phyloP scores from a whole-genome alignment of 2,113 vertebrate species.

The Sigmodon hispidus region DNA sequence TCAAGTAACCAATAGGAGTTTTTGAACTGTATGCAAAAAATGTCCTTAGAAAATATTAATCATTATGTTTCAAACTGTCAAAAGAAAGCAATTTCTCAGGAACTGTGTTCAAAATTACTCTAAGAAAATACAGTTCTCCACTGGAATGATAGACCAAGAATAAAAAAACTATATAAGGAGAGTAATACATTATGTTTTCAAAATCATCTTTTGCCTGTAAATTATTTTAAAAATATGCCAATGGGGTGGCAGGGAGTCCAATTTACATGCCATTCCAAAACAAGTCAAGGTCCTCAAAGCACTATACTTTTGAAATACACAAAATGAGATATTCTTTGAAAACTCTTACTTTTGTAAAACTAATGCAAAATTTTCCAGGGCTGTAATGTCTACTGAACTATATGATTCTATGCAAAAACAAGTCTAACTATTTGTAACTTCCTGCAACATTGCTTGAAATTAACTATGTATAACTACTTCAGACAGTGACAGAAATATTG shows the following conservation, averaged over 20 bases:
- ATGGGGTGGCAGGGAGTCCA: background rate
- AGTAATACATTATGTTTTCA: background rate
- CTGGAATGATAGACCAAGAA: background rate
- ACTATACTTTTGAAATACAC: constrained; percentile 25
- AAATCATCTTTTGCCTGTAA: constrained; percentile 33
- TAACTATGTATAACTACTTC: background rate
- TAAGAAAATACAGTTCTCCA: background rate
- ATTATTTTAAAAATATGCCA: constrained; percentile 31
- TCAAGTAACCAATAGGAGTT: background rate
- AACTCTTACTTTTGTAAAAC: constrained; percentile 37
- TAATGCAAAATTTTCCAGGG: background rate
- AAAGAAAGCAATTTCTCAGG: constrained; percentile 9
- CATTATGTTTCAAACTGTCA: constrained; percentile 11
- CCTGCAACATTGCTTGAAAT: background rate
- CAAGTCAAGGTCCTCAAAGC: constrained; percentile 25
- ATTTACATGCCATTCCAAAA: constrained; percentile 7
- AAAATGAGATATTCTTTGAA: constrained; percentile 11
- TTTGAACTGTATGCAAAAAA: background rate
- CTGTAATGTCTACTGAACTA: background rate
- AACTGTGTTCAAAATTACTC: constrained; percentile 21
- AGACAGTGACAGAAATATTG: background rate
- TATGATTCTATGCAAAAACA: background rate
- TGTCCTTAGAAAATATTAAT: background rate
- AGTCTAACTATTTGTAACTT: background rate
- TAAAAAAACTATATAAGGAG: background rate